Percentiles rank a stretch among this genome's conserved stretches.
Conservation (phyloP, 2,888 invertebrate genomes). For the Eurytoma californica region DNA sequence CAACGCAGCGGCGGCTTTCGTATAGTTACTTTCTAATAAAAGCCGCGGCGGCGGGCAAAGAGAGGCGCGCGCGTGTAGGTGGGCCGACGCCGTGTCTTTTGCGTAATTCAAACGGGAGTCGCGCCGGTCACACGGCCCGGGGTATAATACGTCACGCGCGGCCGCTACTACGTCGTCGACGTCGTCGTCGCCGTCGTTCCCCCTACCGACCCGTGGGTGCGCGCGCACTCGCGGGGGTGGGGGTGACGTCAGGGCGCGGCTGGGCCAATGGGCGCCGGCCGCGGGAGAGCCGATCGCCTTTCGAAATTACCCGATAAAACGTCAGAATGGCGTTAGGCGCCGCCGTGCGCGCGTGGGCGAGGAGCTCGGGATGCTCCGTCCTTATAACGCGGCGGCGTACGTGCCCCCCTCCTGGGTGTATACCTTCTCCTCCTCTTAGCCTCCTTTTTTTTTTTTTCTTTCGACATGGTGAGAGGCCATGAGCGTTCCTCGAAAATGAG, state of each 20-base stretch:
- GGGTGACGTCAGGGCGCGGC: conserved; percentile 37
- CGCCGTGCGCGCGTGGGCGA: conserved; percentile 11
- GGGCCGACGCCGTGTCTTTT: conserved; percentile 14
- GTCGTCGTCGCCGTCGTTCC: not conserved
- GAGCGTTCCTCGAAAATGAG: not conserved
- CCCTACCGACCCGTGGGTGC: no score
- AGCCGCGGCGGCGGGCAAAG: not conserved
- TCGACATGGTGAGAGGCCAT: no score
- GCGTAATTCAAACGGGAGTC: conserved; percentile 23
- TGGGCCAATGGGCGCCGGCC: conserved; percentile 28
- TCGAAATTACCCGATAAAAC: conserved; percentile 46
- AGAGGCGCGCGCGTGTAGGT: conserved; percentile 11
- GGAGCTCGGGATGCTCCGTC: not conserved
- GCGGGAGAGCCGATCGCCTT: conserved; percentile 41
- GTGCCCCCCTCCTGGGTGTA: not conserved
- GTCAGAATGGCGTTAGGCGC: conserved; percentile 9
- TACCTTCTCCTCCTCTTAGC: not conserved
- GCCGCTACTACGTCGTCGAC: conserved; percentile 15
- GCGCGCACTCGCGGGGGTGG: conserved; percentile 19
- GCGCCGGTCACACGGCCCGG: not conserved
- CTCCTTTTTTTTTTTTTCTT: not conserved
- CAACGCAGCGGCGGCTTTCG: conserved; percentile 19
- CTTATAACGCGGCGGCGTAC: conserved; percentile 11
- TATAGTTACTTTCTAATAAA: conserved; percentile 51
- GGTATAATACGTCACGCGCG: conserved; percentile 15